Evolutionary conservation across 2,797 vertebrate species (phyloP), one percentile per base, ranked within the genome.

Genomic region (Botia almorhae): DNA sequence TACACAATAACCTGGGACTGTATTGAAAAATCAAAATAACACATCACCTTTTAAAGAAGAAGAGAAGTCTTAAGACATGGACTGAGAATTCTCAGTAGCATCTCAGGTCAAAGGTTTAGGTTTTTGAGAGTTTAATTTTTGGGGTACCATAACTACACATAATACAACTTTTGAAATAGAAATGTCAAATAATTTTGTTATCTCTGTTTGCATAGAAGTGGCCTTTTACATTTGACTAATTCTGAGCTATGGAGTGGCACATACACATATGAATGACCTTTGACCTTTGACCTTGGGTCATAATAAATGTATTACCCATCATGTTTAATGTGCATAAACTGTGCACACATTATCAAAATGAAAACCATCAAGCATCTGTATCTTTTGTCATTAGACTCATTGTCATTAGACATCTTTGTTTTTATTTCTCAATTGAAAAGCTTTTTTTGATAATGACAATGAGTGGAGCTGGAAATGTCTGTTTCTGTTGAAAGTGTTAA

Each of bases 401-500:
- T 26, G 23, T 26, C 23, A 26, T 26, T 26, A 26, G 23, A 26
- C 23, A 87, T 86, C 81, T 82, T 83, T 88, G 81, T 86, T 88
- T 88, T 87, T 71, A 87, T 84, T 84, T 83, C 73, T 85, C 70
- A 68, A 75, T 82, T 74, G 71, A 80, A 80, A 81, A 84, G 81
- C 81, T 83, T 63, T 81, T 83, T 86, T 86, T 71, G 73, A 72
- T 86, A 87, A 88, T 82, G 84, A 85, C 85, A 82, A 82, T 87
- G 87, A 90, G 86, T 87, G 85, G 82, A 83, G 84, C 80, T 69
- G 70, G 78, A 88, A 82, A 88, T 72, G 88, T 86, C 87, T 88
- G 85, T 81, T 76, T 89, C 87, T 77, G 80, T 85, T 85, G 86
- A 85, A 88, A 84, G 88, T 87, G 89, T 87, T 89, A 88, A 88